phyloP scores from a whole-genome alignment of 2,888 invertebrate species.

The Cataglyphis livida region DNA sequence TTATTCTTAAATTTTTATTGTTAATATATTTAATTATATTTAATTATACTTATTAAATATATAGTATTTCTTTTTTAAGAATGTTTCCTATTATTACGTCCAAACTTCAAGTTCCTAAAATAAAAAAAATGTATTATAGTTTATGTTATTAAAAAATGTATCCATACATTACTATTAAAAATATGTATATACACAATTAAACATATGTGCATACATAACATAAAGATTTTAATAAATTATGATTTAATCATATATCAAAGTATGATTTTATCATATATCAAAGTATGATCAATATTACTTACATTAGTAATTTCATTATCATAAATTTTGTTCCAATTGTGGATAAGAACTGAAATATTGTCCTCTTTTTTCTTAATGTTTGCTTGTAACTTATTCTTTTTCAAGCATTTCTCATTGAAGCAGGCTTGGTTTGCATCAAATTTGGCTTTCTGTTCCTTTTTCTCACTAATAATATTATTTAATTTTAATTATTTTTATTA shows the following conservation, averaged over 20 bases:
- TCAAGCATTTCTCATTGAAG: slow-evolving; percentile 58
- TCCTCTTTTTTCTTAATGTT: slow-evolving; percentile 56
- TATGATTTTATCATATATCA: slow-evolving; percentile 25
- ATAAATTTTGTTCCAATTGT: slow-evolving; percentile 69
- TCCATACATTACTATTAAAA: slow-evolving; percentile 30
- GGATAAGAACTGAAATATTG: slow-evolving; percentile 60
- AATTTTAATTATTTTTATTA: slow-evolving; percentile 24
- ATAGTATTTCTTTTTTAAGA: neutral
- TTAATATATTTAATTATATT: neutral
- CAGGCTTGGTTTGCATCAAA: slow-evolving; percentile 56
- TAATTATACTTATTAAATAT: neutral
- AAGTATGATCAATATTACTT: slow-evolving; percentile 42
- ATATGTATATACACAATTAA: slow-evolving; percentile 11
- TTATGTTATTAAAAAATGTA: slow-evolving; percentile 9
- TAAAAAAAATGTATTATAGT: slow-evolving; percentile 3
- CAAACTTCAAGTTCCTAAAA: slow-evolving; percentile 57
- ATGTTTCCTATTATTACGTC: neutral
- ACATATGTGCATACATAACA: neutral
- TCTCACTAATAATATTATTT: slow-evolving; percentile 59
- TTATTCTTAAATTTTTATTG: neutral
- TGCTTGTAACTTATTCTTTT: slow-evolving; percentile 55
- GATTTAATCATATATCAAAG: slow-evolving; percentile 10
- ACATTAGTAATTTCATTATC: slow-evolving; percentile 70
- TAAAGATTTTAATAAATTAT: neutral
- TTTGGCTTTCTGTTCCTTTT: slow-evolving; percentile 59